Percentiles rank a stretch among this genome's conserved stretches.
phyloP scores from a whole-genome alignment of 2,797 vertebrate genomes.

The Crypturellus tataupa region DNA sequence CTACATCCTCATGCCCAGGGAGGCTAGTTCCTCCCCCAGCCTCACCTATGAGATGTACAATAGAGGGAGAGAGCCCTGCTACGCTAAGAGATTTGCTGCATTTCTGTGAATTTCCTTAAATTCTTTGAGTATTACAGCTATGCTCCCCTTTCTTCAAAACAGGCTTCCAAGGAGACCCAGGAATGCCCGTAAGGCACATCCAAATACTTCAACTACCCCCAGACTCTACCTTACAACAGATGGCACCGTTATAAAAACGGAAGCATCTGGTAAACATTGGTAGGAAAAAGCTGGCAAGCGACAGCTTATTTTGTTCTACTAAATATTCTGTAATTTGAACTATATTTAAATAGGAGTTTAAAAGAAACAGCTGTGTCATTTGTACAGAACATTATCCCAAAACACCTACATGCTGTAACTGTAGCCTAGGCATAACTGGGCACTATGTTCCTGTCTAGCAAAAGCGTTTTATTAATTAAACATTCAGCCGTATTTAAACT shows the following conservation, averaged over 20 bases:
- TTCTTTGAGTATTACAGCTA: background rate
- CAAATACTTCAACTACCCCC: constrained; percentile 31
- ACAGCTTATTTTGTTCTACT: constrained; percentile 21
- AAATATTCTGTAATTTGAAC: constrained; percentile 43
- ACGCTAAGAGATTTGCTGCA: background rate
- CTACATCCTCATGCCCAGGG: background rate
- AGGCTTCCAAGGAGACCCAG: constrained; percentile 15
- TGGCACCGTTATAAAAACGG: constrained; percentile 27
- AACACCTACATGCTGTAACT: background rate
- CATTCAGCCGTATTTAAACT: background rate
- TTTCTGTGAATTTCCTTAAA: constrained; percentile 32
- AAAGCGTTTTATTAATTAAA: constrained; percentile 12
- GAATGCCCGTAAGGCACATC: constrained; percentile 1
- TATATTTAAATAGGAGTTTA: constrained; percentile 16
- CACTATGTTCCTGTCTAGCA: background rate
- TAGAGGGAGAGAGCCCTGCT: background rate
- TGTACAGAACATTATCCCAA: background rate
- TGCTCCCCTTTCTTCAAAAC: constrained; percentile 10
- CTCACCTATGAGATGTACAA: background rate
- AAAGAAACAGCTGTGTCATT: background rate
- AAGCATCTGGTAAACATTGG: constrained; percentile 53
- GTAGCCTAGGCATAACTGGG: background rate
- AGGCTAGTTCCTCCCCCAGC: background rate
- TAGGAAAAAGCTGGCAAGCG: constrained; percentile 45
- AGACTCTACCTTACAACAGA: constrained; percentile 59